Evolutionary conservation across 2,888 invertebrate species (phyloP).

Genomic region (Seira musarum): DNA sequence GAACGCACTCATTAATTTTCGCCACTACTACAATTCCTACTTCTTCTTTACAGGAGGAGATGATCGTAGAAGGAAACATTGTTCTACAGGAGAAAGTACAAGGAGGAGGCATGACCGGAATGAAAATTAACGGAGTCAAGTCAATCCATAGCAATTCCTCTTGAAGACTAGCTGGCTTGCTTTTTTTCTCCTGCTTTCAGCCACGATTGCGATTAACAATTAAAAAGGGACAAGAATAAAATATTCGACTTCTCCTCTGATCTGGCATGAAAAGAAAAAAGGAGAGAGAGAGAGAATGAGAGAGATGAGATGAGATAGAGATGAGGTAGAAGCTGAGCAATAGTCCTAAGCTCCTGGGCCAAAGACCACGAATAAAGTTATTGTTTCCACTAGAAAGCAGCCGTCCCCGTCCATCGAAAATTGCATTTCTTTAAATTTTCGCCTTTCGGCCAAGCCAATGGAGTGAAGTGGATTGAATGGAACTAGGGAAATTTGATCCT

Average conservation of each 20-base stretch:
- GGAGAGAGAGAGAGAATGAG: conserved; percentile 1
- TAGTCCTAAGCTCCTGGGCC: neutral
- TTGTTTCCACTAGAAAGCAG: neutral
- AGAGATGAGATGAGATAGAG: neutral
- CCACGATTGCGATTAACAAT: neutral
- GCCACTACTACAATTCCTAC: too few species aligned
- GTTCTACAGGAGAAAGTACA: conserved; percentile 22
- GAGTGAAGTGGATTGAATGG: too few species aligned
- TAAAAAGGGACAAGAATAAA: conserved; percentile 8
- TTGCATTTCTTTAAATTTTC: neutral
- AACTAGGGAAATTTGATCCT: conserved; percentile 55
- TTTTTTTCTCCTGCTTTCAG: neutral
- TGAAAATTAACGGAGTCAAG: neutral
- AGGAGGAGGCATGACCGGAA: conserved; percentile 46
- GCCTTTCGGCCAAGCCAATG: neutral
- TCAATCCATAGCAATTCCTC: neutral
- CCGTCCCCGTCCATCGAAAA: conserved; percentile 1
- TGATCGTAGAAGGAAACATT: conserved; percentile 19
- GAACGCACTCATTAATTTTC: conserved; percentile 22
- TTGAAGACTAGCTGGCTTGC: neutral
- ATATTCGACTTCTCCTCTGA: neutral
- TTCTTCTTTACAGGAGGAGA: neutral
- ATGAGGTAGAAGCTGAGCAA: neutral
- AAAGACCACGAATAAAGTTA: neutral
- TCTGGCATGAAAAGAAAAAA: neutral